Base-by-base conservation (phyloP, 1,140 invertebrate species). In the Temnothorax nylanderi region DNA sequence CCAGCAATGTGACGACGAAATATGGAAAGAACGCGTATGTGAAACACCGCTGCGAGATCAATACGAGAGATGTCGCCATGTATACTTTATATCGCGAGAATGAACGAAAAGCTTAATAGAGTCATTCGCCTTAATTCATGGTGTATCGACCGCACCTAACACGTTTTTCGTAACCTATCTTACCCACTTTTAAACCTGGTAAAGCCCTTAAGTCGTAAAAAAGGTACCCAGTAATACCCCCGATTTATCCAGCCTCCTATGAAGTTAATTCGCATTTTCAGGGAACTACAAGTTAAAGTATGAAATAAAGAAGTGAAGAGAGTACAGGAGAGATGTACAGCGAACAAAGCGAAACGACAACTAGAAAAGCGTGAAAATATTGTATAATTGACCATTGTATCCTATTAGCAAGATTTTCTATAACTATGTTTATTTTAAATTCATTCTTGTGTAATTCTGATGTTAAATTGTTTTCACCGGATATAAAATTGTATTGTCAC, bases 211-310 rank as follows among this genome's bases (percentile, higher is more conserved):
- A 82, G 54, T 82, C 80, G 67, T 82, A 72, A 82, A 82, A 80
- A 82, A 82, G 51, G 41, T 72, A 60, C 37, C 80, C 54, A 37
- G 80, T 82, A 82, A 82, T 74, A 82, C 54, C 67, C 21, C 37
- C 67, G 67, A 82, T 82, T 60, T 82, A 82, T 26, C 65, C 67
- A 74, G 67, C 26, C 54, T 74, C 37, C 80, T 74, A 58, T 26
- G 26, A 60, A 74, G 67, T 82, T 82, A 82, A 82, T 82, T 82
- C 80, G 41, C 54, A 74, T 82, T 82, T 82, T 82, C 54, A 82
- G 67, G 7, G 4, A 82, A 60, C 54, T 72, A 47, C 51, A 41
- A 74, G 62, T 13, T 34, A 26, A n/a, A 69, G 80, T 74, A 74
- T 82, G 67, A 74, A 82, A 60, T 74, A 74, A 74, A 60, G 67